phyloP scores from a whole-genome alignment of 2,888 invertebrate species.

The Barypeithes pellucidus region DNA sequence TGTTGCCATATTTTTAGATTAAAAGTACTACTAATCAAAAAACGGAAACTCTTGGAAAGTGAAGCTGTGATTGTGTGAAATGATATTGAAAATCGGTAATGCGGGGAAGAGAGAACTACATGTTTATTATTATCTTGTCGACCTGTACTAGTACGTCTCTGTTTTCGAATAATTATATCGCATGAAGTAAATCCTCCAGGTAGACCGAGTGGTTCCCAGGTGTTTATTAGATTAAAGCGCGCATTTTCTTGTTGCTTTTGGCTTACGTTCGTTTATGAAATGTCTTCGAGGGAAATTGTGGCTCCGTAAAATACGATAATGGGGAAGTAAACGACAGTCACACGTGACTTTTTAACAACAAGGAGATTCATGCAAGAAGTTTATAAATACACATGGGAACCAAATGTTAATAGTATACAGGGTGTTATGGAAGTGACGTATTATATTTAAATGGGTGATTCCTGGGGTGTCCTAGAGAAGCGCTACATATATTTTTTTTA shows the following conservation, averaged over 20 bases:
- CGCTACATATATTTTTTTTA: too few relatives aligned
- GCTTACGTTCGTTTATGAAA: not conserved
- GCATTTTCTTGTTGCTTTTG: constrained; percentile 1
- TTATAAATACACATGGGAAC: constrained; percentile 19
- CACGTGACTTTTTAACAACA: constrained; percentile 10
- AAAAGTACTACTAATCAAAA: too few relatives aligned
- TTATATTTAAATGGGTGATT: too few relatives aligned
- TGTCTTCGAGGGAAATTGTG: not conserved
- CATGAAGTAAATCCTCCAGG: not conserved
- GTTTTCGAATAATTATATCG: not conserved
- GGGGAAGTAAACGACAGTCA: not conserved
- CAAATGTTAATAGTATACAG: too few relatives aligned
- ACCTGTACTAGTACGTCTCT: constrained; percentile 3
- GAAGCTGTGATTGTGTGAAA: too few relatives aligned
- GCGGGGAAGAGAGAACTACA: too few relatives aligned
- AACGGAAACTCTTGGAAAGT: too few relatives aligned
- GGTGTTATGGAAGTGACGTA: too few relatives aligned
- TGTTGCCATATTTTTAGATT: too few relatives aligned
- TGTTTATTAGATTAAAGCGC: constrained; percentile 1
- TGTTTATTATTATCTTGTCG: too few relatives aligned
- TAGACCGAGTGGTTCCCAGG: constrained; percentile 16
- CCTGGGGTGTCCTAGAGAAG: too few relatives aligned
- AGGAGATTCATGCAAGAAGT: not conserved
- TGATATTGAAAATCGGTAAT: too few relatives aligned
- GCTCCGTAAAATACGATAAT: constrained; percentile 3